Conservation (phyloP, 2,797 vertebrate genomes). For the Phaenicophaeus curvirostris region DNA sequence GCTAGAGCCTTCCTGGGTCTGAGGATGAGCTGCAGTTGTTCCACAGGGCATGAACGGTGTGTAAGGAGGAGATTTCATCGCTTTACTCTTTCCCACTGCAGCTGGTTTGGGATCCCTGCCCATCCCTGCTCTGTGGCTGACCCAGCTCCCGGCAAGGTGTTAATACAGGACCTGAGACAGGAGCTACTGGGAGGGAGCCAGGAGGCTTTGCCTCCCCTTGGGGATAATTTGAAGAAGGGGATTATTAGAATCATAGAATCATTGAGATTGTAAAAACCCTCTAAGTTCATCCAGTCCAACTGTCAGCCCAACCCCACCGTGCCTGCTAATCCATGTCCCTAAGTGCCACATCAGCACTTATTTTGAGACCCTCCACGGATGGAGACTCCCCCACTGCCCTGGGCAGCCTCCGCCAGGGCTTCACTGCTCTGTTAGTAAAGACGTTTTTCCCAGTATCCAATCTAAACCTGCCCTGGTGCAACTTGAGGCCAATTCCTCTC, state of each 20-base stretch:
- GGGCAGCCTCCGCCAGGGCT: too few species aligned
- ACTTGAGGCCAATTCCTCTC: too few species aligned
- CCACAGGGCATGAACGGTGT: fast-evolving
- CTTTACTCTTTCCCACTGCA: neutral
- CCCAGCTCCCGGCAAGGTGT: neutral
- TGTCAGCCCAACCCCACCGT: too few species aligned
- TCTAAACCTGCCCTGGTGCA: too few species aligned
- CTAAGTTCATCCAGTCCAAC: too few species aligned
- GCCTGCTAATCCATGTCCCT: too few species aligned
- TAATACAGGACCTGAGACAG: neutral
- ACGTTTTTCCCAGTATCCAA: too few species aligned
- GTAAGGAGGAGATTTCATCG: neutral
- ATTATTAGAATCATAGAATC: neutral
- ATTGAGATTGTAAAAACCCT: too few species aligned
- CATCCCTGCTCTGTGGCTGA: fast-evolving
- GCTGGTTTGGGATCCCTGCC: neutral
- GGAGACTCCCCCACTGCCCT: too few species aligned
- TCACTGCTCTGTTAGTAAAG: too few species aligned
- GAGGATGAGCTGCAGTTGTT: neutral
- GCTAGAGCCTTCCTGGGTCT: neutral
- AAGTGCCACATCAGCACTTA: too few species aligned
- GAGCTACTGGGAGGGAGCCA: neutral
- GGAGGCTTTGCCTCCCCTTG: neutral
- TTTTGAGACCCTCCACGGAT: too few species aligned
- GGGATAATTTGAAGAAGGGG: neutral